Evolutionary conservation across 2,113 vertebrate species (phyloP), one percentile per base, ranked within the genome.

Genomic region (Notarius lentiginosus): DNA sequence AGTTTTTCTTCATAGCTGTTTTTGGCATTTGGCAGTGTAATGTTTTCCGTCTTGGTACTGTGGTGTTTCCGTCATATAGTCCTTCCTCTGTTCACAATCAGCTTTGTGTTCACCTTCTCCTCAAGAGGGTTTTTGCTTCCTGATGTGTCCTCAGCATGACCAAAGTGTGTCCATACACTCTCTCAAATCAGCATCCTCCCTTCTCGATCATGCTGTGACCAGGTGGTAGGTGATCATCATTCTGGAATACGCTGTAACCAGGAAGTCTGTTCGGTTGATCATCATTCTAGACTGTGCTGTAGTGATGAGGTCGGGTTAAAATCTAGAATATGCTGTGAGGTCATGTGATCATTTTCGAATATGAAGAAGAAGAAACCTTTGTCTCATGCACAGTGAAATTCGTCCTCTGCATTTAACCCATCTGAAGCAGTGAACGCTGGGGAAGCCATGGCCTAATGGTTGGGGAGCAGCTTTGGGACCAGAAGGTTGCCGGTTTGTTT

Each of bases 1-100:
- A 79, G 47, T 56, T 79, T 80, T 86, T 15, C 76, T 70, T 65
- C 76, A 17, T 34, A 55, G 72, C 60, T 27, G n/a, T 27, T 56
- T 30, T 51, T 41, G 41, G 18, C 47, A 7, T 65, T 55, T 79
- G 17, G 73, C 10, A 79, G 17, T 15, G 20, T 30, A 41, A 51
- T 61, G 86, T 15, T 53, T 75, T 82, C 56, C 18, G 2, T 82
- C 10, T 75, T 63, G 34, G 17, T 14, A 51, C 85, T 8, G 34
- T 72, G 51, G 30, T 73, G 24, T 82, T 53, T 75, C 51, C 15
- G 15, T 79, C n/a, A 56, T n/a, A 27, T 8, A 56, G 20, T n/a
- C 18, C 24, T 53, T n/a, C 51, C 9, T 51, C 56, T 15, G 5
- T 49, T 30, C 34, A 61, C 18, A 30, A 56, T 77, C 12, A 17